A percentile compares a stretch with the other conserved stretches of the same genome.
phyloP scores from a whole-genome alignment of 2,113 vertebrate genomes.

The Ranitomeya variabilis region DNA sequence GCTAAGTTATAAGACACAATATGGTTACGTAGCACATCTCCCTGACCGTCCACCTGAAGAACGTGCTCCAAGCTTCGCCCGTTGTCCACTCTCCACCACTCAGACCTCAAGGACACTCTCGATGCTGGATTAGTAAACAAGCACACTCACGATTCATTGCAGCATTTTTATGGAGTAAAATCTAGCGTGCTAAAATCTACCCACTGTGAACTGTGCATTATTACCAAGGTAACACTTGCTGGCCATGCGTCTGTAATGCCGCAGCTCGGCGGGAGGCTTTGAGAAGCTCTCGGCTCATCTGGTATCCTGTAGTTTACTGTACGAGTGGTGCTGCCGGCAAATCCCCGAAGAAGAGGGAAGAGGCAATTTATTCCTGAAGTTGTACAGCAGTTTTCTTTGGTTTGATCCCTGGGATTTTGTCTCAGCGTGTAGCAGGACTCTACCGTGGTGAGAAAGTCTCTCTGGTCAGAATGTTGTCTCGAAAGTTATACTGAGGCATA shows the following conservation, averaged over 20 bases:
- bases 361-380: conserved; percentile 31
- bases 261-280: not conserved
- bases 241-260: not conserved
- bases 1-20: conserved; percentile 14
- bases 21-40: conserved; percentile 9
- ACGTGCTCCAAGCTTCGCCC: not conserved
- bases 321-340: not conserved
- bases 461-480: not conserved
- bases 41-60: conserved; percentile 17
- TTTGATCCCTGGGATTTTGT: conserved; percentile 26
- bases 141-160: conserved; percentile 50
- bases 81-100: not conserved
- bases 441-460: not conserved
- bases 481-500: not conserved
- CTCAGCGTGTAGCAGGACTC: not conserved
- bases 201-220: conserved; percentile 48
- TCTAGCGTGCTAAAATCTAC: conserved; percentile 33
- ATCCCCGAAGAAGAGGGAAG: conserved; percentile 8
- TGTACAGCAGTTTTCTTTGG: conserved; percentile 45
- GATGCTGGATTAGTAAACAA: conserved; percentile 52
- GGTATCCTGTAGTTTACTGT: not conserved
- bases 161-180: conserved; percentile 51
- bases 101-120: conserved; percentile 18
- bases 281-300: not conserved
- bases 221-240: not conserved